Evolutionary conservation across 2,888 invertebrate species (phyloP), one percentile per base, ranked within the genome.

Genomic region (Cynaeus angustus): DNA sequence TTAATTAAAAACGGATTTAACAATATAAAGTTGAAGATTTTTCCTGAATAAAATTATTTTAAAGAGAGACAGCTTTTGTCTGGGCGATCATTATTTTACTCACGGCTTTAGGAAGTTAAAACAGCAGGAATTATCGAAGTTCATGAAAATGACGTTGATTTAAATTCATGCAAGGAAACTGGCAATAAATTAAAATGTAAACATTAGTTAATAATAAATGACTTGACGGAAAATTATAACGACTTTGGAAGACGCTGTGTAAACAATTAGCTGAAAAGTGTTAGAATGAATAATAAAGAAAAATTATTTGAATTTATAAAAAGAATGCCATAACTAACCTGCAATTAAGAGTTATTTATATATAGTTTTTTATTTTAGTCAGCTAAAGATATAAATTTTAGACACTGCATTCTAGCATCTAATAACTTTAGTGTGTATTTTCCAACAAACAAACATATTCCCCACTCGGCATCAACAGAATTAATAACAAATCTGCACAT

Each of bases 1-100:
- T 41, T 64, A 64, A 50, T 64, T 64, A 52, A 62, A n/a, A 52
- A 28, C 43, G 52, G 38, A 52, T 52, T 52, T 50, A n/a, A 28
- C 8, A 50, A 50, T 50, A 50, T 50, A 26, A 50, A 50, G 48
- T 16, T 26, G n/a, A 50, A 21, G 26, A 26, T 50, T 21, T 21
- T 26, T 50, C 48, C 48, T n/a, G 48, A 14, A 14, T 10, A 26
- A 50, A 50, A 50, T 50, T 28, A 50, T 10, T 50, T 28, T 10
- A 45, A 16, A 38, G 21, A 33, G 33, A 33, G 41, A 12, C 3
- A 9, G 21, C n/a, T 14, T 16, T 16, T 21, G 59, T 33, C 48
- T 59, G 13, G 8, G 30, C 7, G 28, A 10, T 30, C 14, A 56
- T 41, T 26, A 56, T 38, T 37, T 41, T 37, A 16, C 16, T 21